These are phyloP conservation scores for Lethenteron reissneri DNA, from an alignment of 2,113 vertebrate genomes.

Conservation along the genomic window DNA sequence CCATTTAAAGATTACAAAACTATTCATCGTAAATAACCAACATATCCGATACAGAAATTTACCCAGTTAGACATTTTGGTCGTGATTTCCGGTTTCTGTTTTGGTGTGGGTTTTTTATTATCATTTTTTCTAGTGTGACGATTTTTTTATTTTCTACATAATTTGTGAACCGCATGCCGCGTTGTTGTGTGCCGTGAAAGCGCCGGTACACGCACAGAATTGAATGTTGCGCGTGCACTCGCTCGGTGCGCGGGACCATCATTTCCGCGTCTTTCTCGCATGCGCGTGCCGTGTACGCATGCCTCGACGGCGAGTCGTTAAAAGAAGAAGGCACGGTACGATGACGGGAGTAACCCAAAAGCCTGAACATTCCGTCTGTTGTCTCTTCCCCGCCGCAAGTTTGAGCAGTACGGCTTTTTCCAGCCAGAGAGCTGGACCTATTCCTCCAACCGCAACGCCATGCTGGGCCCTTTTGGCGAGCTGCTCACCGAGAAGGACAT, in stretches of 20 bases:
- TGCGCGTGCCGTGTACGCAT: too few species aligned
- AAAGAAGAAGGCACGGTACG: too few species aligned
- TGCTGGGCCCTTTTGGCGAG: conserved; percentile 56
- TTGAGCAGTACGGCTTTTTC: conserved; percentile 40
- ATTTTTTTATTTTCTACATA: conserved; percentile 7
- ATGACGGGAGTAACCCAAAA: too few species aligned
- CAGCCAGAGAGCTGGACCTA: conserved; percentile 47
- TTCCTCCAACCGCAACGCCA: conserved; percentile 37
- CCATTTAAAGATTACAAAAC: too few species aligned
- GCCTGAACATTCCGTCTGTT: too few species aligned
- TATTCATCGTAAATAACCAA: too few species aligned
- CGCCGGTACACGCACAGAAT: conserved; percentile 3
- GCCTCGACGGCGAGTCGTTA: too few species aligned
- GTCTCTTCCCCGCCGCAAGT: conserved; percentile 32
- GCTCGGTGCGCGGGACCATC: too few species aligned
- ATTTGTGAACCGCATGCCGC: conserved; percentile 15
- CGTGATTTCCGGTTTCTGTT: conserved; percentile 8
- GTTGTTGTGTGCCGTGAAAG: neutral
- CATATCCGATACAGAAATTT: too few species aligned
- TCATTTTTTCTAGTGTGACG: conserved; percentile 17
- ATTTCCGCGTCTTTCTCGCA: too few species aligned
- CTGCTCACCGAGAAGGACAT: conserved; percentile 65
- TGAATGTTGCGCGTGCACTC: conserved; percentile 27
- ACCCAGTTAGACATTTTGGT: too few species aligned
- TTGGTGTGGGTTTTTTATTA: conserved; percentile 9